Evolutionary conservation across 1,140 invertebrate genomes (phyloP).

Genomic region (Aphis craccivora): DNA sequence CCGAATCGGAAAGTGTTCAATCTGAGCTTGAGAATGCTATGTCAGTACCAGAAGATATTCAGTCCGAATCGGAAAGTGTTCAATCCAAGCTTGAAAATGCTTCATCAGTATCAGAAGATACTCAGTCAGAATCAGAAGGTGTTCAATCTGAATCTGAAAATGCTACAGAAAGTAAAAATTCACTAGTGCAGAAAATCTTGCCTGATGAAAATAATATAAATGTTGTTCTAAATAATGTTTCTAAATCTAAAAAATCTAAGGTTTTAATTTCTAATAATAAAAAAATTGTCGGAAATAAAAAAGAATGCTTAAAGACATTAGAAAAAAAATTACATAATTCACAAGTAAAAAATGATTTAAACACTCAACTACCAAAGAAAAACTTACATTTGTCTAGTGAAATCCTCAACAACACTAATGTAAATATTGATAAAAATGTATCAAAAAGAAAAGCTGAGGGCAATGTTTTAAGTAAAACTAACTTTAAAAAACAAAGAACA

Average conservation of each 20-base stretch:
- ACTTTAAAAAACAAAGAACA: conserved; percentile 57
- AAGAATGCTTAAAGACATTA: not conserved
- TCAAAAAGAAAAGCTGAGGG: not conserved
- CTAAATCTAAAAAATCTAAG: not conserved
- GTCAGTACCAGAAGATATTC: no score
- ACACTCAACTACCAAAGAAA: not conserved
- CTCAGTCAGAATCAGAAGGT: no score
- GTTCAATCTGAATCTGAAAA: not conserved
- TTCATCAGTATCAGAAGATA: no score
- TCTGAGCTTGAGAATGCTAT: not conserved
- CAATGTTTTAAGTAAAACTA: not conserved
- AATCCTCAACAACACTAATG: not conserved
- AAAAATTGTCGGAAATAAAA: not conserved
- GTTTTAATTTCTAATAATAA: not conserved
- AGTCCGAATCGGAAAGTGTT: no score
- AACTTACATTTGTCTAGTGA: not conserved
- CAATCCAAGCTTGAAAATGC: no score
- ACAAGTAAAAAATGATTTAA: not conserved
- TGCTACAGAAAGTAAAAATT: not conserved
- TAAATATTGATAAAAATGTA: not conserved
- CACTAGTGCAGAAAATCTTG: not conserved
- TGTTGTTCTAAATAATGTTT: not conserved
- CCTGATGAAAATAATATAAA: not conserved
- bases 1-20: not conserved
- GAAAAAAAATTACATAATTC: not conserved